Evolutionary conservation across 2,888 invertebrate genomes (phyloP).

Genomic region (Abrostola triplasia): DNA sequence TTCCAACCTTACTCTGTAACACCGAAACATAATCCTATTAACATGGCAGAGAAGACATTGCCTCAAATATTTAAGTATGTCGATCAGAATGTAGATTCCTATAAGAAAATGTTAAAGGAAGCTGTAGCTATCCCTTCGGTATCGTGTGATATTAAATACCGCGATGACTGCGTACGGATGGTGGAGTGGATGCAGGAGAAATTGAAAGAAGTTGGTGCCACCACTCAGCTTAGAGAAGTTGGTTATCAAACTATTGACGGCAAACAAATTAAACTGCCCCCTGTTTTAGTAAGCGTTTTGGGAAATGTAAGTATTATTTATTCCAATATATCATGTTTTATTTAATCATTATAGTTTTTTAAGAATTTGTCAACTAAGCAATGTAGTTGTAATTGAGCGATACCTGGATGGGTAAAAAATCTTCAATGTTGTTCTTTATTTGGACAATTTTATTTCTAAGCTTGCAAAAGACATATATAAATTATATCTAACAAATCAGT

Average conservation of each 20-base stretch:
- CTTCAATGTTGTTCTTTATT: too few species aligned
- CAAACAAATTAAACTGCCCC: slow-evolving; percentile 93
- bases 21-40: slow-evolving; percentile 61
- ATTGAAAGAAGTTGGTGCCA: slow-evolving; percentile 91
- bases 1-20: slow-evolving; percentile 63
- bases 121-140: slow-evolving; percentile 98
- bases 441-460: too few species aligned
- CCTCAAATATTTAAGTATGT: slow-evolving; percentile 90
- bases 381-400: too few species aligned
- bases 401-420: too few species aligned
- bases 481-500: too few species aligned
- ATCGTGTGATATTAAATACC: slow-evolving; percentile 95
- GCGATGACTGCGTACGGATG: slow-evolving; percentile 95
- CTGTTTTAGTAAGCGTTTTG: slow-evolving; percentile 93
- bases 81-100: slow-evolving; percentile 92
- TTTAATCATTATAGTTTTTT: not conserved
- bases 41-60: slow-evolving; percentile 79
- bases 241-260: slow-evolving; percentile 94
- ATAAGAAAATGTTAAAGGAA: slow-evolving; percentile 93
- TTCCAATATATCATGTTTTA: not conserved
- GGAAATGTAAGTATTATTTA: slow-evolving; percentile 88
- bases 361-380: too few species aligned
- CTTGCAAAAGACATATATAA: too few species aligned
- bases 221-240: slow-evolving; percentile 92
- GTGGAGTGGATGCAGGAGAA: slow-evolving; percentile 93